Conservation (phyloP, 2,113 vertebrate genomes). For the Saguinus midas region DNA sequence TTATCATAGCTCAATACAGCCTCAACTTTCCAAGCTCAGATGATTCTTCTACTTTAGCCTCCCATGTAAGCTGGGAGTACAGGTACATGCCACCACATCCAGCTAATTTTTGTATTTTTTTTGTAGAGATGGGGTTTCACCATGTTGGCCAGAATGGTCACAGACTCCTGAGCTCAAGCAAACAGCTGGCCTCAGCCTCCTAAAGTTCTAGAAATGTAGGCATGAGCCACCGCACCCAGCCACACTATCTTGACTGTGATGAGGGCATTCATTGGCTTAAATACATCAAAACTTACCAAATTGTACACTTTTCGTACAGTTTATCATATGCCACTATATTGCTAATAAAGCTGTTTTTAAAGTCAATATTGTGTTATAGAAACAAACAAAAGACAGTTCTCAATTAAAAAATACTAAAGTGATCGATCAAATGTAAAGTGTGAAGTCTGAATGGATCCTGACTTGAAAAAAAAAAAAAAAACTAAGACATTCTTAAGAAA, state of each 20-base stretch:
- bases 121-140: too few species aligned
- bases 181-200: too few species aligned
- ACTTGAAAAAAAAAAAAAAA: not conserved
- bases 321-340: not conserved
- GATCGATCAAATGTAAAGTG: not conserved
- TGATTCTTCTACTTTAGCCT: too few species aligned
- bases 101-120: too few species aligned
- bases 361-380: not conserved
- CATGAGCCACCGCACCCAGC: too few species aligned
- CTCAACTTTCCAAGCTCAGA: too few species aligned
- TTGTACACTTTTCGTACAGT: not conserved
- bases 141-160: too few species aligned
- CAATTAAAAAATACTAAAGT: not conserved
- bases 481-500: not conserved
- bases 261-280: not conserved
- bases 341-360: not conserved
- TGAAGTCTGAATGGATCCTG: not conserved
- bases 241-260: not conserved
- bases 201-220: too few species aligned
- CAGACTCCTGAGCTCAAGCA: too few species aligned
- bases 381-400: not conserved
- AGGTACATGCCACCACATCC: too few species aligned
- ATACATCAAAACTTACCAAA: not conserved
- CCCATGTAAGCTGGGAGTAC: too few species aligned
- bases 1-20: too few species aligned